Percentiles rank a stretch among this genome's conserved stretches.
Conservation (phyloP, 1,140 invertebrate genomes). For the Bombus confusus region DNA sequence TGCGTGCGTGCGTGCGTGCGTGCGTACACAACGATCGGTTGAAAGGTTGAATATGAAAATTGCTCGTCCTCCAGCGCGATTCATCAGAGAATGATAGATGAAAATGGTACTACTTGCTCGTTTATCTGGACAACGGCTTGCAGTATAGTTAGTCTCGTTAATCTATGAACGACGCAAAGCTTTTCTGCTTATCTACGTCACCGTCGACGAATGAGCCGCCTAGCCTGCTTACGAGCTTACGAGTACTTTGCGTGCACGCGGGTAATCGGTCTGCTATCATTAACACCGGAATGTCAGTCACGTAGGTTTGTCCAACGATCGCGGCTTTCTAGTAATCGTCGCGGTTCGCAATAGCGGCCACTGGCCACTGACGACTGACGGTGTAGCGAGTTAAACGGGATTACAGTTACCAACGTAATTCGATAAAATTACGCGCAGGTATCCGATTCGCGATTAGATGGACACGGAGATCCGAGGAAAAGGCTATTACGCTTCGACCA, state of each 20-base stretch:
- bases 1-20: too few relatives aligned
- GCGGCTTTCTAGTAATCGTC: constrained; percentile 40
- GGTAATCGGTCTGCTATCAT: constrained; percentile 63
- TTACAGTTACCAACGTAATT: neutral
- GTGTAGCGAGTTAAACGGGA: constrained; percentile 9
- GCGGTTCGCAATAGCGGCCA: constrained; percentile 17
- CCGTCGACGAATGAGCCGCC: constrained; percentile 23
- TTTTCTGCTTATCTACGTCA: constrained; percentile 9
- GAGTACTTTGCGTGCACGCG: constrained; percentile 61
- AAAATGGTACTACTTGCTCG: neutral
- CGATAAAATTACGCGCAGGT: neutral
- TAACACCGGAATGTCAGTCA: constrained; percentile 55
- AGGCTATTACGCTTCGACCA: neutral
- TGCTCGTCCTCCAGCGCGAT: neutral
- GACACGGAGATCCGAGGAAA: neutral
- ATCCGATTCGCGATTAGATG: neutral
- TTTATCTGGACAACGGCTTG: neutral
- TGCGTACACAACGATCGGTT: neutral
- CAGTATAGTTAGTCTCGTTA: neutral
- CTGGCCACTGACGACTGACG: too few relatives aligned
- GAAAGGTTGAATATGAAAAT: constrained; percentile 7
- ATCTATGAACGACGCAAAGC: constrained; percentile 5
- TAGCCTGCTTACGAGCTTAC: constrained; percentile 60
- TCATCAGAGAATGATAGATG: neutral
- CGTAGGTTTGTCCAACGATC: constrained; percentile 51